Conservation (phyloP, 2,888 invertebrate genomes). For the Silvanus unidentatus region DNA sequence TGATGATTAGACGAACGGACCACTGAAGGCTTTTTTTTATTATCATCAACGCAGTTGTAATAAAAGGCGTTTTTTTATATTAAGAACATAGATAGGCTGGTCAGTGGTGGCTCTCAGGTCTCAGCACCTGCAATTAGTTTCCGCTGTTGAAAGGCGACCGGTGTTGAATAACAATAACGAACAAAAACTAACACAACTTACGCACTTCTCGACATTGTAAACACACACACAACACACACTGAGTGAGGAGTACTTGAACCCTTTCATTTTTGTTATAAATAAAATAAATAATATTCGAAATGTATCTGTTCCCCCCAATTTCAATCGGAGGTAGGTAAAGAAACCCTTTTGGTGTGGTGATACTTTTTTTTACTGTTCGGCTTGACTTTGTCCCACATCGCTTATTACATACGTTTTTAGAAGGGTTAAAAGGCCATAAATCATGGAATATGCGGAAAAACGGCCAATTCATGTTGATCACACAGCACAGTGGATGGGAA, state of each 20-base stretch:
- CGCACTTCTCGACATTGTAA: slow-evolving; percentile 1
- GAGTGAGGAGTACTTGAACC: slow-evolving; percentile 5
- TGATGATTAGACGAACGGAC: too few species aligned
- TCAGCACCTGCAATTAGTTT: slow-evolving; percentile 5
- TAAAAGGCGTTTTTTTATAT: too few species aligned
- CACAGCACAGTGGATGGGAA: too few species aligned
- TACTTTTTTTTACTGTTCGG: slow-evolving; percentile 29
- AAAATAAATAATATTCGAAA: slow-evolving; percentile 28
- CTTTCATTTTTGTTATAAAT: neutral
- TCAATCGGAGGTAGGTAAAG: slow-evolving; percentile 23
- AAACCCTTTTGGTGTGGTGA: slow-evolving; percentile 33
- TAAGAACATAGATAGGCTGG: too few species aligned
- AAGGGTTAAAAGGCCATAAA: slow-evolving; percentile 26
- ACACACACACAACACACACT: too few species aligned
- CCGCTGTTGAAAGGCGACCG: slow-evolving; percentile 1
- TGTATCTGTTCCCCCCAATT: slow-evolving; percentile 38
- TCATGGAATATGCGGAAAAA: slow-evolving; percentile 22
- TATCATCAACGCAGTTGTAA: too few species aligned
- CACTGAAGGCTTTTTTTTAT: too few species aligned
- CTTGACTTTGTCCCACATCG: slow-evolving; percentile 13
- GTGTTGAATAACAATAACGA: slow-evolving; percentile 2
- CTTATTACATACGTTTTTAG: slow-evolving; percentile 27
- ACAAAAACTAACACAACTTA: too few species aligned
- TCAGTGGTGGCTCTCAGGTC: too few species aligned
- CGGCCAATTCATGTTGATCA: slow-evolving; percentile 12